Evolutionary conservation across 2,113 vertebrate species (phyloP), one percentile per base, ranked within the genome.

Genomic region (Trogon surrucura): DNA sequence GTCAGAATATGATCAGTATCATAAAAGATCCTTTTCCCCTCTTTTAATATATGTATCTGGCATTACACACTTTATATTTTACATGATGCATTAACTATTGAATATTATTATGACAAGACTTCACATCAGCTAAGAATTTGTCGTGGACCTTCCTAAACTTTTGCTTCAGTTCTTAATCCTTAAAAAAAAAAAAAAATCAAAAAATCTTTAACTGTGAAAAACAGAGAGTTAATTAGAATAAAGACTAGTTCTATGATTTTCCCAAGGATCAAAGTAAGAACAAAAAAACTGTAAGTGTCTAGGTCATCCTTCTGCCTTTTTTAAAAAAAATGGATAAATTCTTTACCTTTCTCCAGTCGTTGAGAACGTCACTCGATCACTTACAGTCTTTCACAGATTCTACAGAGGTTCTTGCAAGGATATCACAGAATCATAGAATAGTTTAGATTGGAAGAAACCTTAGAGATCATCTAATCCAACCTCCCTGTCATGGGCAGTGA

Each of bases 21-120:
- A 30, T 34, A 74, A 79, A 69, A 2, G 50, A 2, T 7, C 1
- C 1, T 19, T 67, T 74, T 4, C 0, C 10, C 2, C 1, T 22
- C 3, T 66, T 80, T 54, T 78, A 41, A 11, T 47, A 62, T 67
- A 56, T 57, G 47, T 25, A 47, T 1, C 3, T 0, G 0, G 3
- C 32, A 30, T 41, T 65, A 53, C 11, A 12, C 4, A 50, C 10
- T 79, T 82, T 48, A 9, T n/a, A 53, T 87, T 70, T 50, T 64
- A 18, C 2, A 3, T 62, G 70, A 32, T 20, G 4, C 0, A 21
- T 12, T 67, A 3, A 21, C 11, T 54, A 16, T 44, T 87, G 13
- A 51, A 29, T 74, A 67, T 41, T 54, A 27, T 4, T 67, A 1
- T n/a, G 9, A 62, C 21, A 56, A 6, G 7, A 62, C 19, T 6